Evolutionary conservation across 2,113 vertebrate genomes (phyloP), one percentile per base, ranked within the genome.

Genomic region (Rafetus swinhoei): DNA sequence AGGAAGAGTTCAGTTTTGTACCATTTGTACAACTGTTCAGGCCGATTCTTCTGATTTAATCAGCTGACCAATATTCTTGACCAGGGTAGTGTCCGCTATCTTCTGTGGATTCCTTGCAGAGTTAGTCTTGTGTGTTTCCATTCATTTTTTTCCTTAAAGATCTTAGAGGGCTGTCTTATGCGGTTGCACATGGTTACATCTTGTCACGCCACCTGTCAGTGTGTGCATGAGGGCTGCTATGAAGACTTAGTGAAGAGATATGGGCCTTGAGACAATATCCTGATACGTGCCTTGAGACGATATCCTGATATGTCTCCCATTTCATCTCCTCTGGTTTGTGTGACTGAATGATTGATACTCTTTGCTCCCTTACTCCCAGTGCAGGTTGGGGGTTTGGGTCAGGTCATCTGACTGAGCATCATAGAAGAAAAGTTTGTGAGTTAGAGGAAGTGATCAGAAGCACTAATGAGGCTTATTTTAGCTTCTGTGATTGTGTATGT

Each of bases 1-100:
- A 92, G 83, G 80, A 96, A 79, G 80, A 82, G 59, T 90, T 91
- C 91, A 55, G 12, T 88, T 94, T 81, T 81, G 84, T 93, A 62
- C 74, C 15, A 24, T 4, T 54, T 86, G 82, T 53, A 80, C 94
- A 94, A 27, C 52, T 95, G 82, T 87, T 53, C 25, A 0, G 86
- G 39, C 95, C 91, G 54, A 74, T 94, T 13, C 79, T 91, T 92
- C 79, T 89, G 90, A 85, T 80, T 29, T 18, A 12, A 82, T 84
- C 83, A 84, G 18, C 82, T 89, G 59, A 88, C 83, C 53, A 6
- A 84, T 95, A 54, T 25, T 24, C 79, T 84, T 79, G 76, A 55
- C 85, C 65, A 57, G 69, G 35, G 13, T n/a, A 53, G 85, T 80
- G 83, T 83, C 96, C n/a, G 39, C 91, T 93, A 87, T 93, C 18